Base-by-base conservation (phyloP, 2,797 vertebrate genomes). In the Darevskia mixta region DNA sequence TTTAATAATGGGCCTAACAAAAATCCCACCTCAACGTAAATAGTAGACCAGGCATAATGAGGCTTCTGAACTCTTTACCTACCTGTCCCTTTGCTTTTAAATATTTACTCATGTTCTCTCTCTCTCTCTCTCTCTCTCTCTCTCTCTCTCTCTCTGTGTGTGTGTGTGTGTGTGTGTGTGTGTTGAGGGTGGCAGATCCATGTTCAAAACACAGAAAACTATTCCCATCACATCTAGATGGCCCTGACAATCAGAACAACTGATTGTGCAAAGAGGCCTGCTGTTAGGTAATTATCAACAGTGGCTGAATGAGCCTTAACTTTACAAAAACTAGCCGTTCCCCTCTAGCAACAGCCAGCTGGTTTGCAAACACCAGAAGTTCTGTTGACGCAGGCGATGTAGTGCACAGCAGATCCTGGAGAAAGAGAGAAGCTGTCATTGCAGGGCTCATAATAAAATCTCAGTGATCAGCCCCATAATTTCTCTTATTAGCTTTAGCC, bases 401-500 rank as follows among this genome's bases (percentile, higher is more conserved):
- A 27, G 66, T 75, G 92, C 84, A 18, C 25, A 79, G 43, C 11
- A 80, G 88, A 75, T 91, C 91, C 88, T 76, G 72, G 85, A 88
- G 92, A 91, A 95, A 92, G 77, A 79, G 35, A 82, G 71, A 80
- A 83, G 86, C 85, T 88, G 75, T 91, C 91, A 90, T 87, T 88
- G 38, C 69, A 79, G 88, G 94, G 84, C 73, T 92, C 83, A 89
- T 87, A 91, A 92, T 83, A 35, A 90, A 91, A 95, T 95, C 91
- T 95, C 95, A 95, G 88, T 91, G 91, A 95, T 93, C 94, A 94
- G 91, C 86, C 91, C 93, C 91, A 91, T 95, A 93, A 94, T 96
- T 96, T 93, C 90, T 92, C 93, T 96, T 96, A 96, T 95, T 96
- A 95, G 95, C 95, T 97, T 96, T 95, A 88, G 25, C 93, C 92